A percentile compares a stretch with the other conserved stretches of the same genome.
These are phyloP conservation scores for Lonchura striata DNA, from an alignment of 2,113 vertebrate species.

Conservation along the genomic window DNA sequence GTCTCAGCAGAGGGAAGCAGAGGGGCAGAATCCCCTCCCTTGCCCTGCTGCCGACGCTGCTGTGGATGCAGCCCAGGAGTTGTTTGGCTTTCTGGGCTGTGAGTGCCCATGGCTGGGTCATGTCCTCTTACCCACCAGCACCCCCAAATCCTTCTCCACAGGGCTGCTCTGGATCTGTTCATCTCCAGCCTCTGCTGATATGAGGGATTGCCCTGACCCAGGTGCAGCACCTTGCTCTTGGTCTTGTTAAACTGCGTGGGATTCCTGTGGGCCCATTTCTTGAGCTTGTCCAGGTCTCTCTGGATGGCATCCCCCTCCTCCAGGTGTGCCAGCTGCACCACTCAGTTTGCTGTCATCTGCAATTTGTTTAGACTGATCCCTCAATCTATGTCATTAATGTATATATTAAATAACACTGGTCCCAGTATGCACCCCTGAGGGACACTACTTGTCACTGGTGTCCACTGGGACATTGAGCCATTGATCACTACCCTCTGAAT, in stretches of 20 bases:
- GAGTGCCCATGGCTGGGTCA: background rate
- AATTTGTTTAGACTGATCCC: background rate
- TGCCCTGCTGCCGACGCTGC: accelerated
- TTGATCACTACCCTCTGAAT: background rate
- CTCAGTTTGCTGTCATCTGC: background rate
- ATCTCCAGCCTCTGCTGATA: background rate
- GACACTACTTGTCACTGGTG: background rate
- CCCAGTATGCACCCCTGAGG: too few relatives aligned
- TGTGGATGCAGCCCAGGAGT: background rate
- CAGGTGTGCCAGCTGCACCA: background rate
- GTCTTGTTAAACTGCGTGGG: background rate
- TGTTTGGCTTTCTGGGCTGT: background rate
- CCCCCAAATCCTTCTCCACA: background rate
- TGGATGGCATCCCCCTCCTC: background rate
- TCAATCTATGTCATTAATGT: background rate
- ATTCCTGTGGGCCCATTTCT: background rate
- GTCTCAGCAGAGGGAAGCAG: background rate
- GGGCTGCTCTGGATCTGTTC: background rate
- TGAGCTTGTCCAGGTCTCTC: background rate
- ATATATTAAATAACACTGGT: background rate
- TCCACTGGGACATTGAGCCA: background rate
- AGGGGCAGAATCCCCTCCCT: background rate
- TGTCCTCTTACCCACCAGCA: background rate
- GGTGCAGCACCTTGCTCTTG: background rate
- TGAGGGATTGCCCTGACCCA: background rate